Evolutionary conservation across 2,888 invertebrate species (phyloP), one percentile per base, ranked within the genome.

Genomic region (Callyntrura sp.): DNA sequence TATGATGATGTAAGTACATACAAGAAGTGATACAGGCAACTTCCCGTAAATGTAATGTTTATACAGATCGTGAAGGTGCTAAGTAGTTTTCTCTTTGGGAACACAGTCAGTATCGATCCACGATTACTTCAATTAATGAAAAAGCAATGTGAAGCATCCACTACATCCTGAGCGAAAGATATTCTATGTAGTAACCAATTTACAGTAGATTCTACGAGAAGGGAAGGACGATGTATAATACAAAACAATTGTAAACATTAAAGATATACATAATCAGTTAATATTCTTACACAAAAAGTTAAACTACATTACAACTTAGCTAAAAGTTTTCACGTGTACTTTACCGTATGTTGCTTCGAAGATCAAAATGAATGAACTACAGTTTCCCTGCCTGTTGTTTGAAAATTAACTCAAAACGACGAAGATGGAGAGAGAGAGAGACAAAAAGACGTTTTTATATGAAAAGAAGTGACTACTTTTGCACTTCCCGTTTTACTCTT

Each of bases 401-500:
- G 78, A 55, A 28, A 35, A 51, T 76, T 48, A 23, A 20, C 3
- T 17, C 20, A 51, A 51, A 23, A 51, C 12, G 28, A 35, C 14
- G 17, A 17, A 55, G 48, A 6, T 43, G 17, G n/a, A 51, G n/a
- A n/a, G n/a, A n/a, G n/a, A 51, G 51, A 62, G 45, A 17, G 70
- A 62, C 23, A 23, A 76, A 35, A 17, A 17, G 35, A 35, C 3
- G 35, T 2, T 35, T 35, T 35, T 35, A 35, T 35, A 35, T 35
- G 35, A 35, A 35, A 35, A 51, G 51, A 76, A 76, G 51, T 86
- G 65, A 65, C 82, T 90, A 90, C 82, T 90, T 91, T 51, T 81
- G 88, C 51, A 81, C 79, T 85, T 91, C 91, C 17, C 91, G 90
- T 60, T 91, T 76, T 12, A 76, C 48, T 17, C 76, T 48, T 48